Evolutionary conservation across 2,888 invertebrate genomes (phyloP).

Genomic region (Diploptera punctata): DNA sequence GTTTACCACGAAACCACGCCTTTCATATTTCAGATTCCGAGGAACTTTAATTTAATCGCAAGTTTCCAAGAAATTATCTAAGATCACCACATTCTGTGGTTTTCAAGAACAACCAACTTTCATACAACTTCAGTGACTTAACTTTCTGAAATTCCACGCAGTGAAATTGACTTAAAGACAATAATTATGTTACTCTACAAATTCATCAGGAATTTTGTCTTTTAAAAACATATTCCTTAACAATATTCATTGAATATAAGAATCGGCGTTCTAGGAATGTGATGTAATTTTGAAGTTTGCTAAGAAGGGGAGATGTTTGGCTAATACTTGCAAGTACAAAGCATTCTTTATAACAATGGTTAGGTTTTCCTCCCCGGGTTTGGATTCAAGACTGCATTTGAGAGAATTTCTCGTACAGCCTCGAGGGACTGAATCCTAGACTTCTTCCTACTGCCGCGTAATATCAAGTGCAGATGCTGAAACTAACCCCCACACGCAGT

Average conservation of each 20-base stretch:
- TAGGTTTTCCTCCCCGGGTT: not conserved
- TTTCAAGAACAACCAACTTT: no score
- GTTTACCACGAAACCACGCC: no score
- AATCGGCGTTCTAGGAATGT: not conserved
- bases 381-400: conserved; percentile 5
- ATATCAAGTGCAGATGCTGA: conserved; percentile 41
- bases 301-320: not conserved
- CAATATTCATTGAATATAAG: not conserved
- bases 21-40: no score
- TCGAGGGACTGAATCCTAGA: conserved; percentile 24
- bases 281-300: conserved; percentile 10
- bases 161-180: no score
- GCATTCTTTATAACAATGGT: conserved; percentile 6
- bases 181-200: no score
- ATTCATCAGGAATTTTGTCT: no score
- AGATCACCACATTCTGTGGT: no score
- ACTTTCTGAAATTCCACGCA: no score
- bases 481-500: conserved; percentile 31
- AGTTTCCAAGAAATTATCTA: no score
- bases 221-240: no score
- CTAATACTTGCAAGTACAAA: not conserved
- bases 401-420: not conserved
- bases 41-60: no score
- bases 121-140: no score
- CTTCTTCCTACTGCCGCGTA: conserved; percentile 21